phyloP scores from a whole-genome alignment of 2,113 vertebrate genomes.

The Capreolus pygargus region DNA sequence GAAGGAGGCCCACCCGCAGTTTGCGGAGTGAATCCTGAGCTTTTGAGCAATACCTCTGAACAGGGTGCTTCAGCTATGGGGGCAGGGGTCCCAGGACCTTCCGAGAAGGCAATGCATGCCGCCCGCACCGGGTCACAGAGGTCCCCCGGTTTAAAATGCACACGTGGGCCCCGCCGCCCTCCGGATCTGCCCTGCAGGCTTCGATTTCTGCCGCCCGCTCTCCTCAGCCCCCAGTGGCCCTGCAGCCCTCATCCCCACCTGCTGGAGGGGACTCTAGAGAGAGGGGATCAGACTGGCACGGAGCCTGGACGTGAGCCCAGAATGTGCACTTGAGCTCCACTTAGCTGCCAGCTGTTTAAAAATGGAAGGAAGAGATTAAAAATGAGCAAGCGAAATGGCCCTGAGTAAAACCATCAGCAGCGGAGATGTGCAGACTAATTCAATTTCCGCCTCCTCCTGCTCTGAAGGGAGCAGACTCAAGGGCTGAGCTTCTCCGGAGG shows the following conservation, averaged over 20 bases:
- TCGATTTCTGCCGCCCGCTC: rapidly evolving
- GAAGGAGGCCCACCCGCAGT: rapidly evolving
- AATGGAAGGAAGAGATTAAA: constrained; percentile 37
- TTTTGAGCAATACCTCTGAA: rapidly evolving
- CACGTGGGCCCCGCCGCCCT: rapidly evolving
- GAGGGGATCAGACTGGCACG: not conserved
- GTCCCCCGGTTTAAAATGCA: rapidly evolving
- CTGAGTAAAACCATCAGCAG: constrained; percentile 14
- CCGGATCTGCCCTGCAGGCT: rapidly evolving
- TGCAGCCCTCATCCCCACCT: rapidly evolving
- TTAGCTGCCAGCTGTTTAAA: constrained; percentile 43
- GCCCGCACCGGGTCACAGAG: rapidly evolving
- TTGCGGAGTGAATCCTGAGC: not conserved
- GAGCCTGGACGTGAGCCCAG: rapidly evolving
- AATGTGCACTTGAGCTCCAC: not conserved
- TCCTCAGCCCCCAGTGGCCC: rapidly evolving
- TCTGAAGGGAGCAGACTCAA: not conserved
- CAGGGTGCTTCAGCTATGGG: not conserved
- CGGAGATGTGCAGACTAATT: constrained; percentile 35
- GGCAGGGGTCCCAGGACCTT: no score
- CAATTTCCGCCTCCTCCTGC: not conserved
- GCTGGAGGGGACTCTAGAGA: not conserved
- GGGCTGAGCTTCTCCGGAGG: not conserved
- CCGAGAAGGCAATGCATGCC: rapidly evolving
- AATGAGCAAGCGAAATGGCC: not conserved